A percentile compares a stretch with the other conserved stretches of the same genome.
Conservation (phyloP, 2,888 invertebrate species). For the Unio delphinus region DNA sequence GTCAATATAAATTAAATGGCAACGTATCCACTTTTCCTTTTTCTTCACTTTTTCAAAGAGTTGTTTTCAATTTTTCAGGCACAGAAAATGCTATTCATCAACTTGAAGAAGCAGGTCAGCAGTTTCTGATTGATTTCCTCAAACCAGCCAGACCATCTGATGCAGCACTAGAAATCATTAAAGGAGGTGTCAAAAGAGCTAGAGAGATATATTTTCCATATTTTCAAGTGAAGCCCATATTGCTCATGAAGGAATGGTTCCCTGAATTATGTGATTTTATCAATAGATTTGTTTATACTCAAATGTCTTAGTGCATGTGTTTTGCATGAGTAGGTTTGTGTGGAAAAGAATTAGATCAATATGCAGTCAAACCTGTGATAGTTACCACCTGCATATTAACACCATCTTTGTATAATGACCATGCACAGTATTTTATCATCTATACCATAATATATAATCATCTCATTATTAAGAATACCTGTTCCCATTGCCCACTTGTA, state of each 20-base stretch:
- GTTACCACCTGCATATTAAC: too few relatives aligned
- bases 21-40: too few relatives aligned
- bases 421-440: too few relatives aligned
- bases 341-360: too few relatives aligned
- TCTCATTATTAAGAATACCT: too few relatives aligned
- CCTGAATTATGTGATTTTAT: slow-evolving; percentile 41
- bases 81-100: slow-evolving; percentile 59
- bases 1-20: too few relatives aligned
- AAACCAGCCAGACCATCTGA: slow-evolving; percentile 55
- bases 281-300: slow-evolving; percentile 31
- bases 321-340: neutral
- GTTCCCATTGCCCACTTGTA: too few relatives aligned
- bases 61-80: slow-evolving; percentile 39
- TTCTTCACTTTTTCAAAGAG: neutral
- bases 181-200: slow-evolving; percentile 49
- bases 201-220: slow-evolving; percentile 61
- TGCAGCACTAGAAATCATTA: slow-evolving; percentile 61
- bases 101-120: slow-evolving; percentile 45
- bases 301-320: slow-evolving; percentile 17
- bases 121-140: slow-evolving; percentile 36
- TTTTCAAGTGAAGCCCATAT: slow-evolving; percentile 33
- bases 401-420: too few relatives aligned
- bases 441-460: too few relatives aligned
- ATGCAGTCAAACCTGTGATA: too few relatives aligned
- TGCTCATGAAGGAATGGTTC: slow-evolving; percentile 46